Conservation (phyloP, 1,140 invertebrate species). For the Atta cephalotes region DNA sequence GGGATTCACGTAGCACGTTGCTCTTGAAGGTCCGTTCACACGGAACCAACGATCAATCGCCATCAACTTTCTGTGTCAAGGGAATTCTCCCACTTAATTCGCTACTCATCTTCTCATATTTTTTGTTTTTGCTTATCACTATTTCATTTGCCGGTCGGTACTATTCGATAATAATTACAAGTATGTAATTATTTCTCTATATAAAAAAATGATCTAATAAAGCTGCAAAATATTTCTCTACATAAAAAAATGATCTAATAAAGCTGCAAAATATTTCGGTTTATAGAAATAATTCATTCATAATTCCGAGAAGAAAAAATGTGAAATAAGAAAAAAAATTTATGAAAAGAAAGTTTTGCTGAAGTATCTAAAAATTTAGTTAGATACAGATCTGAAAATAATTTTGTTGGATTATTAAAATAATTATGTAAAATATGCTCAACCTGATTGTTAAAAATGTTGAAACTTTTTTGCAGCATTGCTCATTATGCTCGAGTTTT, state of each 20-base stretch:
- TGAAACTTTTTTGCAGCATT: too few species aligned
- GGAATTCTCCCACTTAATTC: slow-evolving; percentile 41
- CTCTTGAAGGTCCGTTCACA: slow-evolving; percentile 66
- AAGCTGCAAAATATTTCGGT: background rate
- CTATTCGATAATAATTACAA: background rate
- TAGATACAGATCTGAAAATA: too few species aligned
- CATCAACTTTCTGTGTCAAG: slow-evolving; percentile 29
- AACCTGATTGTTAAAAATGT: too few species aligned
- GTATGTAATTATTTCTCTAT: slow-evolving; percentile 12
- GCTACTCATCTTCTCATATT: background rate
- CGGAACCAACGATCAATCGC: slow-evolving; percentile 71
- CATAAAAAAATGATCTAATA: background rate
- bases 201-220: background rate
- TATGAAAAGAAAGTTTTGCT: too few species aligned
- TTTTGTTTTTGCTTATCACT: slow-evolving; percentile 25
- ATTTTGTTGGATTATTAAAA: too few species aligned
- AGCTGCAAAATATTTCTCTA: background rate
- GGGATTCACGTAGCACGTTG: slow-evolving; percentile 64
- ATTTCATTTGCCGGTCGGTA: background rate
- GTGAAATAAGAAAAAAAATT: background rate
- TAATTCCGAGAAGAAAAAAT: background rate
- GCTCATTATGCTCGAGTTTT: too few species aligned
- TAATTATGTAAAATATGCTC: too few species aligned
- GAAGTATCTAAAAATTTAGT: too few species aligned
- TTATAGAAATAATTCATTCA: background rate